Evolutionary conservation across 2,888 invertebrate genomes (phyloP), one percentile per base, ranked within the genome.

Genomic region (Thumatha senex): DNA sequence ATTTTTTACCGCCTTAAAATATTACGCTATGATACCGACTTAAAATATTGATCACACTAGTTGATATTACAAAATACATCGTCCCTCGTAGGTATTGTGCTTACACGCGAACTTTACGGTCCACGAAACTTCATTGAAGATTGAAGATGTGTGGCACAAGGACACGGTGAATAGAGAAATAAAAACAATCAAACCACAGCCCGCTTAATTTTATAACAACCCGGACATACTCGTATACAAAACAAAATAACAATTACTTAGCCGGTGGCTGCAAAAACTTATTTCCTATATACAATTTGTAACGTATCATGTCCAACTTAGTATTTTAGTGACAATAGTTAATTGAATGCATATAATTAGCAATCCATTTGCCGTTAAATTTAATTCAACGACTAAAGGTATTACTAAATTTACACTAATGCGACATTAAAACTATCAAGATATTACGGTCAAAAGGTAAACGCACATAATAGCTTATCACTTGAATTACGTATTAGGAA

Each of bases 71-170:
- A 4, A 24, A 2, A 24, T 24, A 24, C 18, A 5, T 24, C 5
- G 18, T 4, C 18, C 18, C 18, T 24, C 24, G 39, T 43, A 48
- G 56, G 54, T 48, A 52, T 36, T 51, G 54, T 65, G n/a, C n/a
- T n/a, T n/a, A 66, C 76, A 75, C 77, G 78, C 80, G 72, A 80
- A 72, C 74, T 74, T 80, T 77, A 85, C 84, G 84, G 79, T 80
- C 75, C 69, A 77, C 58, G 73, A 73, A 67, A 62, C 67, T 74
- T 74, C 69, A 81, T 74, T 78, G 69, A 84, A 84, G 84, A 81
- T 74, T 78, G 69, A 84, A 84, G 84, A 84, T 76, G 78, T 63
- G 76, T 63, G 57, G 57, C 45, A 70, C 84, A 84, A 83, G 82
- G 84, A 76, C 83, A 70, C 49, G 52, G 56, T 46, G 63, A 64